Base-by-base conservation (phyloP, 2,797 vertebrate genomes). In the Cyprinella venusta region DNA sequence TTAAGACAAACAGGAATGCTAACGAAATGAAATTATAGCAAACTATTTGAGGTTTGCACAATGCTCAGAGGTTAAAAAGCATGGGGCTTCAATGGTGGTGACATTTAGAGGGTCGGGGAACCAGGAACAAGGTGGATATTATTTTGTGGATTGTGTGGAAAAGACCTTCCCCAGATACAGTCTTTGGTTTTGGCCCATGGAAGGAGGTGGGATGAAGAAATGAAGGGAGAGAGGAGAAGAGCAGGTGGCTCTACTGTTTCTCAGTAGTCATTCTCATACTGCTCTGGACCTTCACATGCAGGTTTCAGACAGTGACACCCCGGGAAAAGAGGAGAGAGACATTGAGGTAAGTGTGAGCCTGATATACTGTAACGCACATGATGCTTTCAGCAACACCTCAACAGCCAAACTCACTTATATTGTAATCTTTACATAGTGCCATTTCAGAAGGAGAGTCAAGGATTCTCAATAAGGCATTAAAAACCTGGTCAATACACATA, bases 231-330 rank as follows among this genome's bases (percentile, higher is more conserved):
- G 88, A 89, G 84, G 90, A 86, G 87, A 88, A 50, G 89, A 87
- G 78, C 88, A 89, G 84, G 87, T 78, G 84, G 81, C 56, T 82
- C 69, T 83, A 89, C 90, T 87, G 90, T 77, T 92, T 90, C 90
- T 96, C 93, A 96, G 92, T 96, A 95, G 90, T 95, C 94, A 94
- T 95, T 95, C 91, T 94, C 89, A 93, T 95, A 95, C 89, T 95
- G 94, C 91, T 92, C 92, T 91, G 93, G 93, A 91, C 88, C 95
- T 95, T 93, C 77, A 82, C 50, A 84, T 82, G 61, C 83, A 82
- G 86, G 82, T 91, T 82, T 86, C 84, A 84, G 61, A 85, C 24
- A 81, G 78, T 89, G 83, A 68, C 5, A 36, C 40, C 85, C 75
- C 13, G 50, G 65, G 38, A 84, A 81, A 45, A 84, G 71, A 81